Base-by-base conservation (phyloP, 2,888 invertebrate genomes). In the Yponomeuta sedellus region DNA sequence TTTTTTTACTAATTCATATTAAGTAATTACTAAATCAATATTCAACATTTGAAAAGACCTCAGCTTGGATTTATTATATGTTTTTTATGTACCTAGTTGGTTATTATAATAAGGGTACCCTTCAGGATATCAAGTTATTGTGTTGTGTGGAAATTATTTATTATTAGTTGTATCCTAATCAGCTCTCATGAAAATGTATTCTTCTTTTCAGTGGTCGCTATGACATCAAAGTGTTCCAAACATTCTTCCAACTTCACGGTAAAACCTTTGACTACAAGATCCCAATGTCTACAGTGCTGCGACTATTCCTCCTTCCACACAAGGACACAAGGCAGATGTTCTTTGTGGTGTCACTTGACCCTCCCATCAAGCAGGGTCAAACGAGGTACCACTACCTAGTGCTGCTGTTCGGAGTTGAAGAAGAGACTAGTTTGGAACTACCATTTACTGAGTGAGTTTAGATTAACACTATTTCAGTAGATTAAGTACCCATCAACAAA, bases 201-300 rank as follows among this genome's bases (percentile, higher is more conserved):
- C 61, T 74, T 70, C 71, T 72, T 93, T 93, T 67, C 91, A 97
- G 97, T 90, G 98, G 98, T 92, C 97, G 98, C 72, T 98, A 98
- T 80, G 98, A 98, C 83, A 97, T 98, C 86, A 98, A 98, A 88
- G 95, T 98, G 68, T 98, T 97, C 86, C 96, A 97, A 71, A 83
- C 88, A 34, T 88, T 90, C 78, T 88, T 91, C 84, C 86, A 86
- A 77, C 94, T 95, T 65, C 92, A 97, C 94, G 92, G 98, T 97
- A 99, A 99, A 93, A 99, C 99, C 0, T 99, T 99, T 80, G 99
- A 99, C 91, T 99, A 99, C 92, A 99, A 99, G 91, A 99, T 99
- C 74, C 99, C 99, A 0, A 97, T 98, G 94, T 97, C 97, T 0
- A 98, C 99, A 0, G 98, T 99, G 4, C 91, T 99, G 19, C 94